Conservation (phyloP, 2,797 vertebrate genomes). For the Pseudochaenichthys georgianus region DNA sequence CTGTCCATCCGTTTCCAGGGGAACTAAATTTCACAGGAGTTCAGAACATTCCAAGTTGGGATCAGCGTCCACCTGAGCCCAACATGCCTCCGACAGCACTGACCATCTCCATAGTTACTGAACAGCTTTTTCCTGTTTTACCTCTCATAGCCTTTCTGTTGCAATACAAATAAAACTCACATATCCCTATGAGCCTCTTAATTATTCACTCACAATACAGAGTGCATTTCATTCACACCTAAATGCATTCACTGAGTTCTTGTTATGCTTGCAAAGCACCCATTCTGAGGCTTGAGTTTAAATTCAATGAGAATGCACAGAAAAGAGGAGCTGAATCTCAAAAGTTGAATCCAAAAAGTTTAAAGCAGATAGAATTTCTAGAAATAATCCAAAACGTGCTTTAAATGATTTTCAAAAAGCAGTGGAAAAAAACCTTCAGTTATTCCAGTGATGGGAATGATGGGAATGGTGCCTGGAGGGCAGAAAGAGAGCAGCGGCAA, state of each 20-base stretch:
- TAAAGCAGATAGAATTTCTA: slow-evolving; percentile 14
- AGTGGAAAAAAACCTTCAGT: slow-evolving; percentile 1
- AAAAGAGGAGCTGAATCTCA: slow-evolving; percentile 2
- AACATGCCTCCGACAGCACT: slow-evolving; percentile 22
- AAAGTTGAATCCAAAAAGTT: background rate
- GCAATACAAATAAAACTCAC: background rate
- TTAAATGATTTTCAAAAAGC: slow-evolving; percentile 1
- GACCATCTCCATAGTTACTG: slow-evolving; percentile 41
- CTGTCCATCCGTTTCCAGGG: slow-evolving; percentile 58
- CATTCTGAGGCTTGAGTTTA: slow-evolving; percentile 39
- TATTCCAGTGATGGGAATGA: slow-evolving; percentile 55
- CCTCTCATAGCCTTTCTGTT: slow-evolving; percentile 32
- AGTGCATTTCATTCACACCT: slow-evolving; percentile 40
- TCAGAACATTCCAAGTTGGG: slow-evolving; percentile 50
- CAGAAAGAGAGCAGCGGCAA: slow-evolving; percentile 47
- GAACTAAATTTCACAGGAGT: slow-evolving; percentile 46
- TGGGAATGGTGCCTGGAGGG: slow-evolving; percentile 38
- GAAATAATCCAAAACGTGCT: background rate
- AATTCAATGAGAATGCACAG: slow-evolving; percentile 1
- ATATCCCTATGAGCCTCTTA: slow-evolving; percentile 18
- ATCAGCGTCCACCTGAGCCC: slow-evolving; percentile 72
- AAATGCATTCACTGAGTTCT: slow-evolving; percentile 28
- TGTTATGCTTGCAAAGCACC: slow-evolving; percentile 22
- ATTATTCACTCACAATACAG: slow-evolving; percentile 47
- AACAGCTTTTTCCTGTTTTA: slow-evolving; percentile 18